phyloP scores from a whole-genome alignment of 2,888 invertebrate genomes.

The Arrhopalites spinosus region DNA sequence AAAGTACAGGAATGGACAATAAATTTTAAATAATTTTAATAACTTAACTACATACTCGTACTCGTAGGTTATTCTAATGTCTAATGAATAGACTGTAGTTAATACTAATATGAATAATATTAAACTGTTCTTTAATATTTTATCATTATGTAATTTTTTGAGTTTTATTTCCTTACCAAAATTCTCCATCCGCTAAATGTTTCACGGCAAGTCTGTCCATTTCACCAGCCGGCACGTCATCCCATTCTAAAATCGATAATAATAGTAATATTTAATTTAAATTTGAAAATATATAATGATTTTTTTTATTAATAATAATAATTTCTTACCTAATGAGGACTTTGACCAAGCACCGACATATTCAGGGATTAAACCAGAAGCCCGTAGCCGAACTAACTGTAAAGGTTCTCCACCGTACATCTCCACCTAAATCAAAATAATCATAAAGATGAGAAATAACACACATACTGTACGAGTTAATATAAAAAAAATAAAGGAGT shows the following conservation, averaged over 20 bases:
- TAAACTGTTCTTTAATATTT: background rate
- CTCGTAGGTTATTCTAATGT: background rate
- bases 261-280: too few species aligned
- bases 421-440: slow-evolving; percentile 65
- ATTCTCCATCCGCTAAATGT: slow-evolving; percentile 72
- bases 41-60: too few species aligned
- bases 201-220: slow-evolving; percentile 71
- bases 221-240: slow-evolving; percentile 74
- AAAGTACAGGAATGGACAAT: too few species aligned
- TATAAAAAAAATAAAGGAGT: too few species aligned
- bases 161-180: slow-evolving; percentile 65
- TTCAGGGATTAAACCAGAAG: slow-evolving; percentile 67
- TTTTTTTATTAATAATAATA: too few species aligned
- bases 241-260: slow-evolving; percentile 68
- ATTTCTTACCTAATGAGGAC: slow-evolving; percentile 59
- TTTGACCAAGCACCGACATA: slow-evolving; percentile 74
- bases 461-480: too few species aligned
- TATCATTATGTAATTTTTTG: background rate
- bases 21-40: too few species aligned
- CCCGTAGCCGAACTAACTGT: slow-evolving; percentile 72
- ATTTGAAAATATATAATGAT: too few species aligned
- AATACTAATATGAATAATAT: background rate
- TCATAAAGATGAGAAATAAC: slow-evolving; percentile 1
- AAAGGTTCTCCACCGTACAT: slow-evolving; percentile 71
- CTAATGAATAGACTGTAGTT: background rate